Evolutionary conservation across 2,113 vertebrate species (phyloP).

Genomic region (Myocastor coypus): DNA sequence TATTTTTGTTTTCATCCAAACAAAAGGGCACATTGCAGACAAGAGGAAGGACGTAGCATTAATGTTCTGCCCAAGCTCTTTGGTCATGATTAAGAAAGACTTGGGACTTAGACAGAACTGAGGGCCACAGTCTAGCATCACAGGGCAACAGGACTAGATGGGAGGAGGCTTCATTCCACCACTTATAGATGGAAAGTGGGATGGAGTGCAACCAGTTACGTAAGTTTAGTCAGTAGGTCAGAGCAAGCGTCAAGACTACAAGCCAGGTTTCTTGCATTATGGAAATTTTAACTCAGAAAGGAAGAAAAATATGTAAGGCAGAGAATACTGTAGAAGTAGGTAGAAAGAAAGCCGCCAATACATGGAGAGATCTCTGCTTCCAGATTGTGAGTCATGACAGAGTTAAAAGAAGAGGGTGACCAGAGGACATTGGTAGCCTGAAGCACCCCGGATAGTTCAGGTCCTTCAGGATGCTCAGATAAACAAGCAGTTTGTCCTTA

Average conservation of each 20-base stretch:
- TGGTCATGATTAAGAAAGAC: neutral
- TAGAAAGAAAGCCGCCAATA: neutral
- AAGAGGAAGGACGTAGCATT: slow-evolving; percentile 36
- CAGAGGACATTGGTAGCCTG: neutral
- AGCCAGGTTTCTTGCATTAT: neutral
- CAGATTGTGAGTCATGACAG: neutral
- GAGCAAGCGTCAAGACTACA: neutral
- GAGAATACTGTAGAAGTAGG: neutral
- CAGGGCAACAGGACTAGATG: neutral
- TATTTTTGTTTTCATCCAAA: slow-evolving; percentile 66
- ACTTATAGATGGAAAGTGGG: neutral
- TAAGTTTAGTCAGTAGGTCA: neutral
- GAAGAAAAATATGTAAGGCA: neutral
- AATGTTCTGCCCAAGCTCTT: neutral
- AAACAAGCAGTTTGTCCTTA: neutral
- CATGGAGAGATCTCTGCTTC: neutral
- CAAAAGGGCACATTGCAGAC: neutral
- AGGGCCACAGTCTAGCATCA: neutral
- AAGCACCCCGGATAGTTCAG: neutral
- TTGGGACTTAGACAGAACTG: no score
- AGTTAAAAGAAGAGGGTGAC: neutral
- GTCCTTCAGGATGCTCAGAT: neutral
- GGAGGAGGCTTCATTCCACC: neutral
- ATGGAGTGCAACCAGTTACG: neutral
- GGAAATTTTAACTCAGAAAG: neutral